Conservation (phyloP, 2,797 vertebrate genomes). For the Siniperca undulata region DNA sequence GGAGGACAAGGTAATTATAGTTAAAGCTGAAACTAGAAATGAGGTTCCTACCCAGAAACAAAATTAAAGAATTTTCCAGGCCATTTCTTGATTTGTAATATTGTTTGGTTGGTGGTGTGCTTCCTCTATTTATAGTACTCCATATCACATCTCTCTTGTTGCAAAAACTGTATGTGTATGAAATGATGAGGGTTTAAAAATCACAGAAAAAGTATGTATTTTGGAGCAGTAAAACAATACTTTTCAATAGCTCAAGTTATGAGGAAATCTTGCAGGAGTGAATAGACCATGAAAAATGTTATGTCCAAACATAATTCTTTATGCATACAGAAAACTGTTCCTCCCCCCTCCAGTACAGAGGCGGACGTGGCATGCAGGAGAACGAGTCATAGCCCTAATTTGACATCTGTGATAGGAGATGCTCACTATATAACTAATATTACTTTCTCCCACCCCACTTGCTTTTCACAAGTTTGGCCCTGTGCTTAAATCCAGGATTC, state of each 20-base stretch:
- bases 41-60: background rate
- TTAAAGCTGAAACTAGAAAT: constrained; percentile 16
- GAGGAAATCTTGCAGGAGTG: background rate
- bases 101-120: background rate
- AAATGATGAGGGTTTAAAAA: background rate
- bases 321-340: constrained; percentile 14
- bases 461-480: background rate
- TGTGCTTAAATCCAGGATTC: background rate
- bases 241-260: background rate
- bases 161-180: background rate
- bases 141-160: background rate
- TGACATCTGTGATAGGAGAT: constrained; percentile 23
- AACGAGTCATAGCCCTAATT: constrained; percentile 23
- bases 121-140: background rate
- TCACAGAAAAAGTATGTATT: background rate
- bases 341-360: background rate
- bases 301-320: constrained; percentile 22
- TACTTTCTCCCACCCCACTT: background rate
- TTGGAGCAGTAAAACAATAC: constrained; percentile 5
- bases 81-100: background rate
- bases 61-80: background rate
- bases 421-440: constrained; percentile 22
- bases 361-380: constrained; percentile 9
- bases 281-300: constrained; percentile 12
- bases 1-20: constrained; percentile 35